Conservation (phyloP, 2,797 vertebrate genomes). For the Eospalax fontanierii region DNA sequence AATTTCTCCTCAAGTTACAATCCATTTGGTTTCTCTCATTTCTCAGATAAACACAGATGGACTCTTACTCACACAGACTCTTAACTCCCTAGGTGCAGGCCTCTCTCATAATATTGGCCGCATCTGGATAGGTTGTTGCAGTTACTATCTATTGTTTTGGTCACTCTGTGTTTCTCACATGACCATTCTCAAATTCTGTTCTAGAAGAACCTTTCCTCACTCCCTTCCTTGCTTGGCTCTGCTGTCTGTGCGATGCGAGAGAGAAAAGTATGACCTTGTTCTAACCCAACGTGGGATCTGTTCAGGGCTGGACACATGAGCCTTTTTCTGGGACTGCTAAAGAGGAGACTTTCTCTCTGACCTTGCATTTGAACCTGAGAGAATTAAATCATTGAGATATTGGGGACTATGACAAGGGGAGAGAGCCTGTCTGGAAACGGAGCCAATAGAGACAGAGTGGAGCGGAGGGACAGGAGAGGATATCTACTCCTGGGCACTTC, state of each 20-base stretch:
- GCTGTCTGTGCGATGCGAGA: not conserved
- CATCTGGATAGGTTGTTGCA: not conserved
- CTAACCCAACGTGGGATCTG: not conserved
- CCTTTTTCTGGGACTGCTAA: not conserved
- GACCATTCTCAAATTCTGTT: not conserved
- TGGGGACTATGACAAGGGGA: not conserved
- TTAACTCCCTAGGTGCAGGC: not conserved
- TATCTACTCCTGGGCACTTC: not conserved
- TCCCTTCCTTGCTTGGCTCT: not conserved
- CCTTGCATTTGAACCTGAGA: not conserved
- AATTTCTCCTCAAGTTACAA: conserved; percentile 3
- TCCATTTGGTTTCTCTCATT: not conserved
- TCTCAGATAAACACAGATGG: not conserved
- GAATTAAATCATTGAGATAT: fast-evolving
- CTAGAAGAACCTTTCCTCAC: not conserved
- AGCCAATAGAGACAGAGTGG: not conserved
- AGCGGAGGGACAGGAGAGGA: not conserved
- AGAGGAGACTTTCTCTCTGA: not conserved
- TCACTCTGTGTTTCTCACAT: not conserved
- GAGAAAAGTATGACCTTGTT: not conserved
- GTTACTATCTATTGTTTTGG: not conserved
- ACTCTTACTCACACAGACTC: not conserved
- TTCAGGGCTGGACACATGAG: not conserved
- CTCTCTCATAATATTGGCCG: not conserved
- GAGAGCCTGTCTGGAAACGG: not conserved